Evolutionary conservation across 2,113 vertebrate species (phyloP).

Genomic region (Sclerurus mexicanus): DNA sequence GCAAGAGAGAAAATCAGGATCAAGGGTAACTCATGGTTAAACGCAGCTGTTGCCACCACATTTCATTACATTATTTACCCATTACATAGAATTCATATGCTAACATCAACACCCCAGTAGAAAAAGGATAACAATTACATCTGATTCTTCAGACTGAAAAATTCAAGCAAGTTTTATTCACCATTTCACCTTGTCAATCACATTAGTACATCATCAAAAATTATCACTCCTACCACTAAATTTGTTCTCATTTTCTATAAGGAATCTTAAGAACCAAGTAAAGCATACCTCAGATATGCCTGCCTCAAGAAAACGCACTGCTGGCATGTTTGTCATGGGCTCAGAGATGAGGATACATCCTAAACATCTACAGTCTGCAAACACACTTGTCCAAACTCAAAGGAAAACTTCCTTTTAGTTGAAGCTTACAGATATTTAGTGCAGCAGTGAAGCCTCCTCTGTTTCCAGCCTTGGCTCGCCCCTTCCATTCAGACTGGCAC

Average conservation of each 20-base stretch:
- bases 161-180: background rate
- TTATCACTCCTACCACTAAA: background rate
- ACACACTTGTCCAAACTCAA: background rate
- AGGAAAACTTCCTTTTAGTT: background rate
- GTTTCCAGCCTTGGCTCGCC: background rate
- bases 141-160: background rate
- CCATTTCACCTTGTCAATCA: background rate
- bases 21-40: background rate
- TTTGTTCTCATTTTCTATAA: background rate
- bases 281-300: background rate
- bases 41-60: background rate
- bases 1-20: background rate
- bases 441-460: background rate
- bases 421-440: background rate
- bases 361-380: background rate
- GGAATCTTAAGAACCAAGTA: background rate
- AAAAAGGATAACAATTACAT: background rate
- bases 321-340: background rate
- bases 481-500: background rate
- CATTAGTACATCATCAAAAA: background rate
- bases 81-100: rapidly evolving
- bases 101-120: background rate
- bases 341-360: rapidly evolving
- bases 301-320: rapidly evolving
- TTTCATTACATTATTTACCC: background rate